Base-by-base conservation (phyloP, 1,140 invertebrate species). In the Brachionus rubens region DNA sequence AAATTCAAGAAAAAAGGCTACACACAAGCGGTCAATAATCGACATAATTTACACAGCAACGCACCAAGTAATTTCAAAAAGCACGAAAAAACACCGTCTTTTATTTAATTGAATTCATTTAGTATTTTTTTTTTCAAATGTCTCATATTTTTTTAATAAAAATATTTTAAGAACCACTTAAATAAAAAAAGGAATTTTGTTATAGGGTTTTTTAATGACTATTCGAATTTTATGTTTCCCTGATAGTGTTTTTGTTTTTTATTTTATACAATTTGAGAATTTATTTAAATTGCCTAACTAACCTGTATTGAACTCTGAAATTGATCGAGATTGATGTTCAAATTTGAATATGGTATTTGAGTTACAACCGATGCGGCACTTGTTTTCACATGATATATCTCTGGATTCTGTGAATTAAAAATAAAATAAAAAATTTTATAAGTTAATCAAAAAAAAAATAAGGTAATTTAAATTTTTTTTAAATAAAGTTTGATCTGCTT, bases 251-350 rank as follows among this genome's bases (percentile, higher is more conserved):
- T 36, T 36, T 3, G 9, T 9, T 36, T 36, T 36, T 36, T 5
- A 36, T 36, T 36, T 36, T 36, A 9, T 36, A 36, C 9, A 36
- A 36, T 36, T 5, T 5, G 33, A 36, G 9, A 36, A 36, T 36
- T 36, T 9, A 36, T 36, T 5, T 5, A 36, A 36, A 36, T 36
- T 36, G 3, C 9, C 3, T 5, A 12, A 65, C 59, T 65, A 43
- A 65, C 59, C 41, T 43, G 40, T 1, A 65, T 43, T 12, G 33
- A 41, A 65, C 9, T 65, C 43, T 65, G 59, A 28, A 43, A 65
- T 43, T 65, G 59, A 43, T 65, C 41, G 26, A 65, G 30, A 65
- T 65, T 65, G 24, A 65, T 41, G 3, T 65, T 65, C 12, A 65
- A 41, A 43, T 65, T 65, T 43, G 40, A 43, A 26, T 65, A 65